Percentiles rank a stretch among this genome's conserved stretches.
Evolutionary conservation across 2,797 vertebrate species (phyloP).

Genomic region (Pangasius larnaudii): DNA sequence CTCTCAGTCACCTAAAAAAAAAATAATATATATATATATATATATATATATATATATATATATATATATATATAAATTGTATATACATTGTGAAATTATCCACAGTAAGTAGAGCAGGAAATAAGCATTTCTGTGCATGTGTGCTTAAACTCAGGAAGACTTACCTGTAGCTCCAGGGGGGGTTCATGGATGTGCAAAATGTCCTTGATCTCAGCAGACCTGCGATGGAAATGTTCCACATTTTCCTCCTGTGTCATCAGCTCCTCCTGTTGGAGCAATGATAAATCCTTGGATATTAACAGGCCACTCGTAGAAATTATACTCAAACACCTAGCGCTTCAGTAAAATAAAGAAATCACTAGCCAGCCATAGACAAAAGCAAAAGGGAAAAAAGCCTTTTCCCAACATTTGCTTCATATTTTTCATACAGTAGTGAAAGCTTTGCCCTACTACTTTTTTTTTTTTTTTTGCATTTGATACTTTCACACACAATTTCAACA

Average conservation of each 20-base stretch:
- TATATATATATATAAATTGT: too few species aligned
- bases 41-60: too few species aligned
- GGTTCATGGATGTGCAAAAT: constrained; percentile 83
- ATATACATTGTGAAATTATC: background rate
- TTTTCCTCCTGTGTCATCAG: constrained; percentile 79
- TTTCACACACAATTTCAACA: background rate
- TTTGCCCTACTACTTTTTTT: too few species aligned
- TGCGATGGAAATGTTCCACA: constrained; percentile 77
- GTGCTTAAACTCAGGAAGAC: background rate
- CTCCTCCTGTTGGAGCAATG: constrained; percentile 74
- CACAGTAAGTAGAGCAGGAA: background rate
- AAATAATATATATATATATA: background rate
- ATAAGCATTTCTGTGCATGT: background rate
- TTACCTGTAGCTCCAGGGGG: constrained; percentile 90
- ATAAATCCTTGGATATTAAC: background rate
- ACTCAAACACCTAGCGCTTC: background rate
- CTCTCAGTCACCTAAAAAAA: constrained; percentile 70
- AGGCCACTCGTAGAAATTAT: background rate
- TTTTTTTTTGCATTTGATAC: too few species aligned
- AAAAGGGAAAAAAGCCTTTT: background rate
- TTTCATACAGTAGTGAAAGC: too few species aligned
- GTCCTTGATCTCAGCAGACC: constrained; percentile 80
- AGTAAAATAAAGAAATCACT: background rate
- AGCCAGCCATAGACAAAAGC: background rate
- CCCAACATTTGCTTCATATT: too few species aligned